phyloP scores from a whole-genome alignment of 2,113 vertebrate genomes.

The Phaethon lepturus region DNA sequence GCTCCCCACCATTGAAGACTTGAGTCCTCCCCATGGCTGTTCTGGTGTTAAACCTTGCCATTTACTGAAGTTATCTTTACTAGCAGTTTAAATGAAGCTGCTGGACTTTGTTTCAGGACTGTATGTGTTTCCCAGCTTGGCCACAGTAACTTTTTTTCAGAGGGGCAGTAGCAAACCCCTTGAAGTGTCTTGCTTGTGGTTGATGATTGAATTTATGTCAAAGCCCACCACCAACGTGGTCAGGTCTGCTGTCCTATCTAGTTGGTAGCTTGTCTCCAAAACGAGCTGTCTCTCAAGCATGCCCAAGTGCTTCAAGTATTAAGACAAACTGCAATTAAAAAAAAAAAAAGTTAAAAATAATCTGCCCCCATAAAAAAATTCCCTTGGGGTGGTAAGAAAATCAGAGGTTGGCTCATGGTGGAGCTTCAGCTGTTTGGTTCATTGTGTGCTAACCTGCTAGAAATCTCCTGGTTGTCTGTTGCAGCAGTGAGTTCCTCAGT shows the following conservation, averaged over 20 bases:
- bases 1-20: not conserved
- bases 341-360: not conserved
- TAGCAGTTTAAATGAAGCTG: not conserved
- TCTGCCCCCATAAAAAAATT: not conserved
- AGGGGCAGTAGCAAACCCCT: not conserved
- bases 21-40: not conserved
- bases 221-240: not conserved
- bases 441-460: not conserved
- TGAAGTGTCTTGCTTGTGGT: not conserved
- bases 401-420: not conserved
- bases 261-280: not conserved
- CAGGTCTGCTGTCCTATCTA: not conserved
- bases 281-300: not conserved
- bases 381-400: not conserved
- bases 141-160: not conserved
- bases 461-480: not conserved
- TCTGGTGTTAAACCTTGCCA: not conserved
- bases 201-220: not conserved
- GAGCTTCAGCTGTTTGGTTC: not conserved
- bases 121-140: not conserved
- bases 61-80: not conserved
- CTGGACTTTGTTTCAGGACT: not conserved
- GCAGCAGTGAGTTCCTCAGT: not conserved
- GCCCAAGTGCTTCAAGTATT: not conserved
- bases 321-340: not conserved